phyloP scores from a whole-genome alignment of 2,888 invertebrate species.

The Dynastes hyllus region DNA sequence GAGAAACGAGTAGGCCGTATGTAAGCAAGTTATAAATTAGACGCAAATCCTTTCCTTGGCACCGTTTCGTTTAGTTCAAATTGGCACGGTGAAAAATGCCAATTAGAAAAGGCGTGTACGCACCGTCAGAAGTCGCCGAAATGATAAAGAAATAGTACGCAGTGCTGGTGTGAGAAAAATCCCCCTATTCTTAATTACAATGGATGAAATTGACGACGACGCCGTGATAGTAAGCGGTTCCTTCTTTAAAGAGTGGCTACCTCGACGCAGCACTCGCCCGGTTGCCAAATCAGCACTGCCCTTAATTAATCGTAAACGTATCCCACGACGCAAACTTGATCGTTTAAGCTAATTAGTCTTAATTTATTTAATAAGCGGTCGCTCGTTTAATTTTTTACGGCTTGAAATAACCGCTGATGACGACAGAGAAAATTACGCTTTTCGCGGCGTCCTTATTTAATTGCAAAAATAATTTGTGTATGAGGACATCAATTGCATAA shows the following conservation, averaged over 20 bases:
- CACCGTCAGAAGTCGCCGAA: constrained; percentile 2
- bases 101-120: neutral
- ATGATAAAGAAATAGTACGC: neutral
- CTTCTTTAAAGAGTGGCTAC: constrained; percentile 8
- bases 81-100: neutral
- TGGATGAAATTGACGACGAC: constrained; percentile 4
- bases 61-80: neutral
- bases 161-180: constrained; percentile 6
- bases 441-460: constrained; percentile 16
- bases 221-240: constrained; percentile 8
- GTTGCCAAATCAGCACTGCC: constrained; percentile 30
- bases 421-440: constrained; percentile 33
- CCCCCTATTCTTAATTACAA: constrained; percentile 12
- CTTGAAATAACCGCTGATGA: constrained; percentile 26
- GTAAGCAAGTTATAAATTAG: neutral
- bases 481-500: neutral
- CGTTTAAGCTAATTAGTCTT: constrained; percentile 49
- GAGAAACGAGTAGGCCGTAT: neutral
- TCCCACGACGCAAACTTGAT: constrained; percentile 38
- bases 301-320: constrained; percentile 40
- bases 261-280: neutral
- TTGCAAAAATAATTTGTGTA: constrained; percentile 20
- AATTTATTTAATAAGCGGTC: constrained; percentile 53
- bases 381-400: constrained; percentile 54
- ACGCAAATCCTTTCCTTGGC: neutral